A percentile compares a stretch with the other conserved stretches of the same genome.
Conservation (phyloP, 2,797 vertebrate species). For the Phalloptychus januarius region DNA sequence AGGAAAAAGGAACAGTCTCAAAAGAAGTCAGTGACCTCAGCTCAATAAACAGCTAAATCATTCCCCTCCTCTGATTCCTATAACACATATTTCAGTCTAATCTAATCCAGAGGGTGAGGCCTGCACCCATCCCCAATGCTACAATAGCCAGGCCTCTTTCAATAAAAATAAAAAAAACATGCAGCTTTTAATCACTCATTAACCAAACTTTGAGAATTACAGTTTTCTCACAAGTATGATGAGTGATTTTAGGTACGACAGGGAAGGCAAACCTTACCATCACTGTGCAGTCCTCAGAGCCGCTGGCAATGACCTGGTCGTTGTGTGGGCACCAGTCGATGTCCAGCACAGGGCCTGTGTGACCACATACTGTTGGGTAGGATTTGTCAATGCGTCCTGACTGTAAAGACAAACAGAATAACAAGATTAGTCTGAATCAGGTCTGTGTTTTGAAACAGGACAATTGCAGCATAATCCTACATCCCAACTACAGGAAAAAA, state of each 20-base stretch:
- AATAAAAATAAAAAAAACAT: slow-evolving; percentile 42
- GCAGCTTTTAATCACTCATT: slow-evolving; percentile 28
- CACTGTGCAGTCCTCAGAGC: slow-evolving; percentile 95
- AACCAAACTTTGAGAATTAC: slow-evolving; percentile 23
- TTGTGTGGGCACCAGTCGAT: slow-evolving; percentile 99
- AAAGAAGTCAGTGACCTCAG: slow-evolving; percentile 71
- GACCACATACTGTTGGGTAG: slow-evolving; percentile 96
- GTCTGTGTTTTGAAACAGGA: slow-evolving; percentile 41
- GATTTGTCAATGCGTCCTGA: slow-evolving; percentile 95
- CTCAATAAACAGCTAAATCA: slow-evolving; percentile 74
- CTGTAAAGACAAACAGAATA: slow-evolving; percentile 75
- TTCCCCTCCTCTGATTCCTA: slow-evolving; percentile 71
- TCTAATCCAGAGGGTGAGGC: slow-evolving; percentile 74
- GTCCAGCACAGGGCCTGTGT: slow-evolving; percentile 96
- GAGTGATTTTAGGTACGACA: slow-evolving; percentile 20
- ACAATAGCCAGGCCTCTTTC: slow-evolving; percentile 45
- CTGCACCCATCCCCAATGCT: slow-evolving; percentile 58
- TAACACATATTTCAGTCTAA: slow-evolving; percentile 71
- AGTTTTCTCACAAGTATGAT: background rate
- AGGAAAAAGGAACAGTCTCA: slow-evolving; percentile 52
- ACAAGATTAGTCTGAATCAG: slow-evolving; percentile 52
- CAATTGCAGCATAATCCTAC: slow-evolving; percentile 50
- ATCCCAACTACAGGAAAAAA: slow-evolving; percentile 35
- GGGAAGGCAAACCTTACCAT: slow-evolving; percentile 84
- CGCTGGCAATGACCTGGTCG: slow-evolving; percentile 95